A percentile compares a stretch with the other conserved stretches of the same genome.
Evolutionary conservation across 2,113 vertebrate genomes (phyloP).

Genomic region (Delphinapterus leucas): DNA sequence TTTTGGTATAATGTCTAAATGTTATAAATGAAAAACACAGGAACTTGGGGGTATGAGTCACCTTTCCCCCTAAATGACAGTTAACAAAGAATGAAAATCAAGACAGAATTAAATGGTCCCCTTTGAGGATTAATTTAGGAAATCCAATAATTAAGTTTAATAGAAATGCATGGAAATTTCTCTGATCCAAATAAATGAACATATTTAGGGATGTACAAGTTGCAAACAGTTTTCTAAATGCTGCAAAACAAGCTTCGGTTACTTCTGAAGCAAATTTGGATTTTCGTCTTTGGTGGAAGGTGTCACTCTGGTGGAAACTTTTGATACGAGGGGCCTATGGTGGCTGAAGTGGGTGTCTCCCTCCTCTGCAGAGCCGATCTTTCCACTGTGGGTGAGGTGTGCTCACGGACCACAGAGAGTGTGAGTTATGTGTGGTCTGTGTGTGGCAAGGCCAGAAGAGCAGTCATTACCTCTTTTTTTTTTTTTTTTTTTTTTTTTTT

Average conservation of each 20-base stretch:
- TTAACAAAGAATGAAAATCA: not conserved
- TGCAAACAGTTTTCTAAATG: not conserved
- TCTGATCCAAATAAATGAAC: not conserved
- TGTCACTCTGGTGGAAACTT: constrained; percentile 57
- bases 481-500: not conserved
- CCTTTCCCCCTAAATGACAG: not conserved
- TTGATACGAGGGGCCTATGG: not conserved
- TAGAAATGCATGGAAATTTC: not conserved
- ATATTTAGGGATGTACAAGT: not conserved
- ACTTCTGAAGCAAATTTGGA: not conserved
- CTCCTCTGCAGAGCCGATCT: not conserved
- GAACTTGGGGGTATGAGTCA: not conserved
- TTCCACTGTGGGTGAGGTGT: constrained; percentile 28
- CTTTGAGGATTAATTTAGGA: not conserved
- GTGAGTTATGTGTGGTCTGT: not conserved
- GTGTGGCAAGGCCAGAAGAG: not conserved
- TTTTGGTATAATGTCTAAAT: not conserved
- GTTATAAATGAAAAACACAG: not conserved
- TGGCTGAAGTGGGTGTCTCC: not conserved
- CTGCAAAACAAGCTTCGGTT: not conserved
- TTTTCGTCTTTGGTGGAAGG: constrained; percentile 39
- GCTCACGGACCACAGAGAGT: accelerated
- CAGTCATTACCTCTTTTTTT: accelerated
- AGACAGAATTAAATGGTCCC: not conserved
- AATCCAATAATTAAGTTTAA: not conserved